A percentile compares a stretch with the other conserved stretches of the same genome.
Conservation (phyloP, 2,113 vertebrate genomes). For the Odocoileus virginianus region DNA sequence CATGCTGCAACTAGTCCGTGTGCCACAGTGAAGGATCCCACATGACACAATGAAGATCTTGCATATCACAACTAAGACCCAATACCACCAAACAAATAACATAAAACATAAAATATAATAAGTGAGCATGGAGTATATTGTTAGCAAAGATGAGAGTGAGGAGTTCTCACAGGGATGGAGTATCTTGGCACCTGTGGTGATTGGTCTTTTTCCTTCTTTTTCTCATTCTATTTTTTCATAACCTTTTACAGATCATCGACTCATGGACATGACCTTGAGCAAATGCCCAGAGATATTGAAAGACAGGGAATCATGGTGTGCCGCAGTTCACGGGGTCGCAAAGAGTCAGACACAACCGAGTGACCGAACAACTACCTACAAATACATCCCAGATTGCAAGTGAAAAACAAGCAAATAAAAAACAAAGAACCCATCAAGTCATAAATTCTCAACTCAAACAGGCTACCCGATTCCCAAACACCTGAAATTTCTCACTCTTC, state of each 20-base stretch:
- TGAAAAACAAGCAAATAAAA: neutral
- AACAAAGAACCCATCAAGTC: neutral
- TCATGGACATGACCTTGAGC: neutral
- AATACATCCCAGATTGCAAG: neutral
- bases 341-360: neutral
- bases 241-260: neutral
- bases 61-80: neutral
- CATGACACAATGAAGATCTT: neutral
- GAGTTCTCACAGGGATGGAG: conserved; percentile 79
- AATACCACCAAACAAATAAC: neutral
- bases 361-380: neutral
- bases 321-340: fast-evolving
- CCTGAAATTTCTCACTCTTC: neutral
- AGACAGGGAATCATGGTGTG: neutral
- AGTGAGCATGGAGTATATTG: conserved; percentile 83
- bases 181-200: neutral
- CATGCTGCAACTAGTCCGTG: neutral
- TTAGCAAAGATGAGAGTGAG: conserved; percentile 84
- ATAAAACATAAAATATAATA: neutral
- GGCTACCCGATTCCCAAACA: neutral
- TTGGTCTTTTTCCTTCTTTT: neutral
- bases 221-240: neutral
- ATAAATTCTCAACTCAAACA: neutral
- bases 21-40: neutral
- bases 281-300: neutral